Evolutionary conservation across 2,113 vertebrate genomes (phyloP).

Genomic region (Lagopus muta): DNA sequence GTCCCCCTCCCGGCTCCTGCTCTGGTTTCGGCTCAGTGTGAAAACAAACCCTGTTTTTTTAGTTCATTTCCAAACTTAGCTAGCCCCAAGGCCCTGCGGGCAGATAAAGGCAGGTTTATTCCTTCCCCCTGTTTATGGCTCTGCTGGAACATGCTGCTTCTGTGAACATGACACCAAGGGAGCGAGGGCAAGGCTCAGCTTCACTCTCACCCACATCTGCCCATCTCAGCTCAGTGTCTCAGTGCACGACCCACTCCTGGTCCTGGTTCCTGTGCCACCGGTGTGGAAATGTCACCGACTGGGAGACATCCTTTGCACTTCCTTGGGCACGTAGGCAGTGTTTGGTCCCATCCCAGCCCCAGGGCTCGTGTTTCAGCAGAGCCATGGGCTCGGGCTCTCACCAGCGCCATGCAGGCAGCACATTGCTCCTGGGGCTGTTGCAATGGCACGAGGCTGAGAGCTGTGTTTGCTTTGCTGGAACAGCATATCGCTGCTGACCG

Average conservation of each 20-base stretch:
- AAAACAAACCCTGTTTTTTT: not conserved
- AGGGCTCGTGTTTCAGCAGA: not conserved
- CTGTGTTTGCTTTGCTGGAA: constrained; percentile 1
- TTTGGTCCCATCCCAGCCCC: not conserved
- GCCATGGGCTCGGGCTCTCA: rapidly evolving
- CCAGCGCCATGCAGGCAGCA: not conserved
- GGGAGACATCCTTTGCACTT: not conserved
- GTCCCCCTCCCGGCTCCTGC: not conserved
- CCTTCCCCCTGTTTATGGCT: not conserved
- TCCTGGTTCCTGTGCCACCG: not conserved
- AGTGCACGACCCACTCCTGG: not conserved
- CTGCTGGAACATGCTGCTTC: constrained; percentile 51
- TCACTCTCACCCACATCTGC: constrained; percentile 37
- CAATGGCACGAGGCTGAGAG: not conserved
- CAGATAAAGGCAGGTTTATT: constrained; percentile 45
- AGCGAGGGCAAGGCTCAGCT: not conserved
- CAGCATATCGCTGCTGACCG: rapidly evolving
- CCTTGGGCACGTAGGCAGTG: rapidly evolving
- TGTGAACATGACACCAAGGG: not conserved
- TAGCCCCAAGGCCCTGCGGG: constrained; percentile 37
- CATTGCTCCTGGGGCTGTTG: not conserved
- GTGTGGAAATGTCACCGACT: not conserved
- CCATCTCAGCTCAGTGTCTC: rapidly evolving
- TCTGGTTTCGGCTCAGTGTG: not conserved
- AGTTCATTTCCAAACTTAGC: constrained; percentile 61